Conservation (phyloP, 35 echinoderm and acorn worm genomes). For the Strongylocentrotus purpuratus region DNA sequence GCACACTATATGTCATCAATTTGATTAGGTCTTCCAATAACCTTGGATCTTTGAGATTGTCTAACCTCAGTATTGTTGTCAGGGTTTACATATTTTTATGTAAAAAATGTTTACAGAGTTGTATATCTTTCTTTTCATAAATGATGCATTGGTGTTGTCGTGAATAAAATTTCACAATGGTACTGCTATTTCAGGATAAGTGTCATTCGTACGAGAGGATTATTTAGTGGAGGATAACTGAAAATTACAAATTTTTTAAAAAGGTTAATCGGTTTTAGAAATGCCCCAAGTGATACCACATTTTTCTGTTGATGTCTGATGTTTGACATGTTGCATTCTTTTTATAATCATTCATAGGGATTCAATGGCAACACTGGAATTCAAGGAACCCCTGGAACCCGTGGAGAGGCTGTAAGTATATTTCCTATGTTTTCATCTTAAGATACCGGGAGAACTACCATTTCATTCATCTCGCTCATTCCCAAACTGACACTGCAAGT, state of each 20-base stretch:
- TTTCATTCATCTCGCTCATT: too few relatives aligned
- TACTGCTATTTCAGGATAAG: too few relatives aligned
- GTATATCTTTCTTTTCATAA: not conserved
- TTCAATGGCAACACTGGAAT: constrained; percentile 11
- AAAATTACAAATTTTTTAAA: too few relatives aligned
- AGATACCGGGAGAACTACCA: not conserved
- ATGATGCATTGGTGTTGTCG: too few relatives aligned
- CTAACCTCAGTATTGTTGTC: not conserved
- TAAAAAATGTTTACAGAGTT: not conserved
- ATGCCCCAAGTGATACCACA: too few relatives aligned
- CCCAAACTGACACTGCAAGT: too few relatives aligned
- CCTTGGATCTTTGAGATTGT: not conserved
- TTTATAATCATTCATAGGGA: constrained; percentile 18
- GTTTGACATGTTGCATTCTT: not conserved
- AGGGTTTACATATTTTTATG: not conserved
- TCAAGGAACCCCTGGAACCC: constrained; percentile 30
- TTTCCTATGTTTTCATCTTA: not conserved
- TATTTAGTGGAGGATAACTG: too few relatives aligned
- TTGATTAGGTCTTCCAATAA: too few relatives aligned
- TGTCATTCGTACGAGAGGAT: too few relatives aligned
- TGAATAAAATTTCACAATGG: too few relatives aligned
- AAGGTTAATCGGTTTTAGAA: too few relatives aligned
- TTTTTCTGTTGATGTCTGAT: too few relatives aligned
- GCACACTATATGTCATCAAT: not conserved
- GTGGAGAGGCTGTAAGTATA: constrained; percentile 40